phyloP scores from a whole-genome alignment of 2,797 vertebrate genomes.

The Pangasius sanitwongsei region DNA sequence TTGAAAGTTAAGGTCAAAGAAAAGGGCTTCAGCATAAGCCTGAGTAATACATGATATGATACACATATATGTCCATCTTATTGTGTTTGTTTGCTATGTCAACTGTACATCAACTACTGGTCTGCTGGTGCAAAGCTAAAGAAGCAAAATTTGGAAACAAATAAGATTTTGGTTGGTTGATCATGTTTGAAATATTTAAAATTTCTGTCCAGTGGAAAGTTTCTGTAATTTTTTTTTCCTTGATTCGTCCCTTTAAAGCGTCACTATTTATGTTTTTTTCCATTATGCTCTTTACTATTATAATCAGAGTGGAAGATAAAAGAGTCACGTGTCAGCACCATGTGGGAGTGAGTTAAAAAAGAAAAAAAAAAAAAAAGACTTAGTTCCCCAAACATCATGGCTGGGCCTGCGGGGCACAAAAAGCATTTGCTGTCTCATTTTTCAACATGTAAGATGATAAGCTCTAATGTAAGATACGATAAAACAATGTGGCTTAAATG shows the following conservation, averaged over 20 bases:
- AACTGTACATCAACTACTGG: neutral
- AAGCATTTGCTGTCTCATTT: neutral
- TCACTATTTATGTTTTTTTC: slow-evolving; percentile 1
- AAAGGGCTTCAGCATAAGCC: neutral
- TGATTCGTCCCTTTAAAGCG: neutral
- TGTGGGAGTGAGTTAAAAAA: slow-evolving; percentile 20
- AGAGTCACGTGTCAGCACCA: neutral
- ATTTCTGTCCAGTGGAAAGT: neutral
- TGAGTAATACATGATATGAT: neutral
- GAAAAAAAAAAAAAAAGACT: neutral
- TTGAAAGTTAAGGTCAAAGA: neutral
- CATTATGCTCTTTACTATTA: neutral
- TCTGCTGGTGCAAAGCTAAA: neutral
- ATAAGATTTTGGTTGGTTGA: neutral
- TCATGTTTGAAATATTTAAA: neutral
- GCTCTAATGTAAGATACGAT: too few species aligned
- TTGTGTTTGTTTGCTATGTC: neutral
- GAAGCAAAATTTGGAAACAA: neutral
- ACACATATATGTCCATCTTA: neutral
- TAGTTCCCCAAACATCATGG: slow-evolving; percentile 16
- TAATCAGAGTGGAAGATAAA: neutral
- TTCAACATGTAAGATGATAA: neutral
- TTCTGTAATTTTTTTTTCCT: neutral
- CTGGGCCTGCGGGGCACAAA: neutral
- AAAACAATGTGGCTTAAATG: neutral